phyloP scores from a whole-genome alignment of 2,113 vertebrate species.

The Platichthys flesus region DNA sequence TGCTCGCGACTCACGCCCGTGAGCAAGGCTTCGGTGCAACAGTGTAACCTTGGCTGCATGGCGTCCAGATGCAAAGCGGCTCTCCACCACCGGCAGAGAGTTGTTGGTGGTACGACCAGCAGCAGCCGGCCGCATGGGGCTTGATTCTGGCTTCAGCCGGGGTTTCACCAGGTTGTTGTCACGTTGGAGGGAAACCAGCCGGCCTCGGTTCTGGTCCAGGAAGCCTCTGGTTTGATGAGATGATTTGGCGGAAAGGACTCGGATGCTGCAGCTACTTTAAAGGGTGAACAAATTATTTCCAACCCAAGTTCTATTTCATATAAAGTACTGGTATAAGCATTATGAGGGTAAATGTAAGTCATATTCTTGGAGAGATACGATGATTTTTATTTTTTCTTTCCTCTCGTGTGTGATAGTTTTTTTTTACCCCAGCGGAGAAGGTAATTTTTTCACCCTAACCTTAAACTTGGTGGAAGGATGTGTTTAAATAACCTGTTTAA shows the following conservation, averaged over 20 bases:
- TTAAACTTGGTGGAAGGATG: too few relatives aligned
- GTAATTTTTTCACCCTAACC: too few relatives aligned
- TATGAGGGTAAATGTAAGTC: neutral
- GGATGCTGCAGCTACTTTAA: neutral
- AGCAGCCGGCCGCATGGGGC: slow-evolving; percentile 27
- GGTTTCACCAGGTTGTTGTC: neutral
- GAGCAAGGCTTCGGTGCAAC: neutral
- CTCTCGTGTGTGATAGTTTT: too few relatives aligned
- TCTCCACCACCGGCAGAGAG: slow-evolving; percentile 18
- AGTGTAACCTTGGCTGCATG: slow-evolving; percentile 14
- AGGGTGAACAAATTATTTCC: neutral
- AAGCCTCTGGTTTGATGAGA: neutral
- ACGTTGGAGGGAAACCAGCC: neutral
- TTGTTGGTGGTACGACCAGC: slow-evolving; percentile 17
- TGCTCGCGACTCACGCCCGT: neutral
- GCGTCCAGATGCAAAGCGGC: slow-evolving; percentile 33
- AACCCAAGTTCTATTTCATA: neutral
- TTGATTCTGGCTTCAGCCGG: slow-evolving; percentile 1
- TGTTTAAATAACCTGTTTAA: too few relatives aligned
- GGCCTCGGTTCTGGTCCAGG: neutral
- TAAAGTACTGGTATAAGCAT: neutral
- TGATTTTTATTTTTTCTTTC: too few relatives aligned
- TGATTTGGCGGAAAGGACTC: neutral
- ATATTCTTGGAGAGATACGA: too few relatives aligned
- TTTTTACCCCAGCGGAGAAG: too few relatives aligned